Conservation (phyloP, 64 coral and sea anemone species). For the Montipora foliosa region DNA sequence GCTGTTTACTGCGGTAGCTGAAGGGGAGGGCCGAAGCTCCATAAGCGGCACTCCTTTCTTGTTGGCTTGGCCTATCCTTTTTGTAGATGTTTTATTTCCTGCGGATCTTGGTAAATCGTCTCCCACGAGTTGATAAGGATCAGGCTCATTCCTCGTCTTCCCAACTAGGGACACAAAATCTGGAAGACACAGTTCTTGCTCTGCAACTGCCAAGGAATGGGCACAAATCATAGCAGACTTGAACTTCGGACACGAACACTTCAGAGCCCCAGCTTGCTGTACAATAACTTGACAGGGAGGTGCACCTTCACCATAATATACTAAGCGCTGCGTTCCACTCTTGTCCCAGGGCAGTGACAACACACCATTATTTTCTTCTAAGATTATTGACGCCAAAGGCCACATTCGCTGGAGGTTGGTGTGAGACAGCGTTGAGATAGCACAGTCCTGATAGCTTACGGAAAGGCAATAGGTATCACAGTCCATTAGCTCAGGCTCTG, state of each 20-base stretch:
- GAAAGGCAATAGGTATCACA: not conserved
- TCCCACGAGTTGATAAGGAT: constrained; percentile 50
- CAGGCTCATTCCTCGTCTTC: constrained; percentile 48
- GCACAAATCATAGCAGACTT: constrained; percentile 58
- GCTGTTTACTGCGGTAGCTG: constrained; percentile 11
- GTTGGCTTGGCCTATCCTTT: constrained; percentile 24
- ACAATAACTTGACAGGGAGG: constrained; percentile 11
- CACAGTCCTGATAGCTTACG: not conserved
- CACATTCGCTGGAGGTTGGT: constrained; percentile 64
- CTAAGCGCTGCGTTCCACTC: constrained; percentile 44
- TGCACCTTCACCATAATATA: constrained; percentile 45
- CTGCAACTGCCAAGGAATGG: constrained; percentile 60
- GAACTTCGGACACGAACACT: constrained; percentile 54
- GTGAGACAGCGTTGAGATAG: constrained; percentile 26
- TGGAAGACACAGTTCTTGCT: constrained; percentile 47
- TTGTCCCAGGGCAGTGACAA: constrained; percentile 61
- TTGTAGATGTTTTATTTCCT: constrained; percentile 34
- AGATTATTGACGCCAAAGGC: constrained; percentile 49
- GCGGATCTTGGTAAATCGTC: constrained; percentile 42
- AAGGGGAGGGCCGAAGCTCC: constrained; percentile 49
- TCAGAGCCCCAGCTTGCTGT: constrained; percentile 5
- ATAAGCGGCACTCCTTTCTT: not conserved
- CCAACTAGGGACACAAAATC: constrained; percentile 23
- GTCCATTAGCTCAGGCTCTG: not conserved
- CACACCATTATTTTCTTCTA: constrained; percentile 30